phyloP scores from a whole-genome alignment of 2,113 vertebrate genomes.

The Perccottus glenii region DNA sequence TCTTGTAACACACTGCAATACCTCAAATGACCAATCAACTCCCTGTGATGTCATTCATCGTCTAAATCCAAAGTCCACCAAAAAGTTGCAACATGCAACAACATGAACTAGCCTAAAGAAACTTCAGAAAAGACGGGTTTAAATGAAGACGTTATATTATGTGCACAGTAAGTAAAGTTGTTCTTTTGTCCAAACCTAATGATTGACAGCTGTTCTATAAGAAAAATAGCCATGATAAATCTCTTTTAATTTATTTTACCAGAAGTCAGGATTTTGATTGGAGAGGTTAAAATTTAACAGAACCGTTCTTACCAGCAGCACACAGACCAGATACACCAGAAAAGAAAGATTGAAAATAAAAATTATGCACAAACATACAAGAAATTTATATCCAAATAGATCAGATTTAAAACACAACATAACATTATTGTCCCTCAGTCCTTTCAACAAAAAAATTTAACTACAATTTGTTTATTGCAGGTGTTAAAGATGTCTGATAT shows the following conservation, averaged over 20 bases:
- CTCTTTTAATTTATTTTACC: conserved; percentile 51
- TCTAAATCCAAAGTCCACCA: conserved; percentile 75
- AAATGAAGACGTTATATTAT: conserved; percentile 38
- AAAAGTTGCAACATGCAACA: conserved; percentile 58
- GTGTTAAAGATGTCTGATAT: conserved; percentile 31
- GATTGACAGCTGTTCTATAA: no score
- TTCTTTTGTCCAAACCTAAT: not conserved
- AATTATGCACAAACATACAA: no score
- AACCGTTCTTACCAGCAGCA: conserved; percentile 7
- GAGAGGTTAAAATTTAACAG: conserved; percentile 35
- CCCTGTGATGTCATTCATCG: conserved; percentile 30
- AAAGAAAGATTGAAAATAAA: no score
- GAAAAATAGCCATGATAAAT: conserved; percentile 28
- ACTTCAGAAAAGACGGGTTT: conserved; percentile 37
- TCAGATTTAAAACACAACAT: no score
- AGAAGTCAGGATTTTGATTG: conserved; percentile 3
- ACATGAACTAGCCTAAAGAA: conserved; percentile 45
- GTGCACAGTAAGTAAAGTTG: conserved; percentile 49
- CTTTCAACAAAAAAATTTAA: no score
- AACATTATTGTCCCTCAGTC: no score
- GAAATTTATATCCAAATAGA: no score
- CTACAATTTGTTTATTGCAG: conserved; percentile 5
- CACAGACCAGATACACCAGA: not conserved
- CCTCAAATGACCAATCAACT: conserved; percentile 2
- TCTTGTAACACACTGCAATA: not conserved